Evolutionary conservation across 2,113 vertebrate genomes (phyloP), one percentile per base, ranked within the genome.

Genomic region (Oxyruncus cristatus): DNA sequence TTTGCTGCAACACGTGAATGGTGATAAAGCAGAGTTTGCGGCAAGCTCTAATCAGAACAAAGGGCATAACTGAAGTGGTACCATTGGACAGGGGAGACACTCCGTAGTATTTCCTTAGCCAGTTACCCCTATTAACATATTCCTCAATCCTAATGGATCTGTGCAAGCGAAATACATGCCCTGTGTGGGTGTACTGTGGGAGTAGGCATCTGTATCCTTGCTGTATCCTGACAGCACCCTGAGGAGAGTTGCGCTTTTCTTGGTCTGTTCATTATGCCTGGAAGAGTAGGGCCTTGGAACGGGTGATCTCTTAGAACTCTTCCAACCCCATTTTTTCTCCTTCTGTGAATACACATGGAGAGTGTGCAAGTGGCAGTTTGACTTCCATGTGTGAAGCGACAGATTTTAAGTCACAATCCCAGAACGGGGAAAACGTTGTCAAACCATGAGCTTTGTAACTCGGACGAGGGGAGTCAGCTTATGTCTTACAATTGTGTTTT

Each of bases 161-260:
- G 30, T 52, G 39, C 15, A 59, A 83, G 37, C 26, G 63, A 50
- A 87, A 58, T 14, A 28, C 15, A 2, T 30, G 8, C 12, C 35
- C 8, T 62, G 8, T 52, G 14, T 42, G 66, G 73, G 41, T 71
- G 37, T 61, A 14, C 5, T 6, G 5, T 12, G 39, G 73, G n/a
- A 65, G 2, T 8, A 30, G 42, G 32, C 30, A 32, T 35, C 42
- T 47, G 19, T 33, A 6, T 68, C 44, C 32, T 44, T 70, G 24
- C 46, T 35, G 15, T 23, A 37, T 58, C 58, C 52, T 0, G 0
- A 9, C 7, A 72, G 9, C 30, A 50, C 5, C 28, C 21, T 37
- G 70, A 65, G n/a, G 41, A 80, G 47, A 50, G 19, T 7, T 33
- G 15, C 0, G 0, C 39, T 75, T 47, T 81, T 20, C 61, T 67